Percentiles rank a stretch among this genome's conserved stretches.
These are phyloP conservation scores for Ptilonorhynchus violaceus DNA, from an alignment of 2,113 vertebrate genomes.

Conservation along the genomic window DNA sequence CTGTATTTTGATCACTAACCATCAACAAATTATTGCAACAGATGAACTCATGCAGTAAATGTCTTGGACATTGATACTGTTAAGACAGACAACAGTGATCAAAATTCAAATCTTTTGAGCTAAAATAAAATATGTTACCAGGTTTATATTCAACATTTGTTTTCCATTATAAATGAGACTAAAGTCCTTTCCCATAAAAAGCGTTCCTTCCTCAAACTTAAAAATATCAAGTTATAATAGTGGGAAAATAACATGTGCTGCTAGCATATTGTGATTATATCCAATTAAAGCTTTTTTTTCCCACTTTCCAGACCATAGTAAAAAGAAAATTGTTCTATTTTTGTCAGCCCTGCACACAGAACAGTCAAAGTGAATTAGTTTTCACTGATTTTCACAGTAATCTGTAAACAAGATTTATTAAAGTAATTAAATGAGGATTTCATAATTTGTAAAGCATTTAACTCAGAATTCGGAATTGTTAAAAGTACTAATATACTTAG, in stretches of 20 bases:
- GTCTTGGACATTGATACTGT: background rate
- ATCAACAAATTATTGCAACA: background rate
- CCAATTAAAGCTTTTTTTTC: conserved; percentile 42
- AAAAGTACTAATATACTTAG: conserved; percentile 69
- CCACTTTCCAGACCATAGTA: conserved; percentile 49
- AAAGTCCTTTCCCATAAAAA: background rate
- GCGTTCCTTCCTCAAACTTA: conserved; percentile 24
- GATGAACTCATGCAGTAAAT: background rate
- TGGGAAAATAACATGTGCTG: conserved; percentile 29
- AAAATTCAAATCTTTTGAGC: background rate
- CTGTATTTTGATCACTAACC: background rate
- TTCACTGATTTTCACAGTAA: conserved; percentile 65
- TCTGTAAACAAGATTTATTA: conserved; percentile 77
- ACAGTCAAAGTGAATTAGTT: conserved; percentile 69
- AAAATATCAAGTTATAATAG: conserved; percentile 37
- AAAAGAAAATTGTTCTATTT: conserved; percentile 60
- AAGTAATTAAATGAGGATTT: conserved; percentile 75
- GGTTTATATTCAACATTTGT: background rate
- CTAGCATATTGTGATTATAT: conserved; percentile 47
- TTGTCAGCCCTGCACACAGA: conserved; percentile 53
- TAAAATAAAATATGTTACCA: background rate
- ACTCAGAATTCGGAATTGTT: conserved; percentile 67
- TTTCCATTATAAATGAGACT: background rate
- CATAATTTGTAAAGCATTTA: conserved; percentile 70
- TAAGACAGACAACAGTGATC: background rate